Evolutionary conservation across 2,113 vertebrate genomes (phyloP).

Genomic region (Lagopus leucura): DNA sequence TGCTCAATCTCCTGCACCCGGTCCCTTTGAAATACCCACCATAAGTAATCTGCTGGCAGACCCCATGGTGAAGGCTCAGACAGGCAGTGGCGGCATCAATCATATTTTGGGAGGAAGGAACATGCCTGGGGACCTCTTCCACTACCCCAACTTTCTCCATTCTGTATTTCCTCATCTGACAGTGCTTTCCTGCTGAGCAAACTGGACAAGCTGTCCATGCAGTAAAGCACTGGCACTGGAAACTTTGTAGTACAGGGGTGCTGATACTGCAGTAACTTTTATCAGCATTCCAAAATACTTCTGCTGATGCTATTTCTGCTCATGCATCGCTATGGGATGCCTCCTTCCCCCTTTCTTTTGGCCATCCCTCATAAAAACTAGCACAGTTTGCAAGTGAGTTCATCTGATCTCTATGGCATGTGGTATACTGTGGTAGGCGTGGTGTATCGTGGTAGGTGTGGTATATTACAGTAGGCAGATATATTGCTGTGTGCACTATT

Average conservation of each 20-base stretch:
- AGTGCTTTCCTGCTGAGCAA: background rate
- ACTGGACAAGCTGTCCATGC: background rate
- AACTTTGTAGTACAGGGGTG: background rate
- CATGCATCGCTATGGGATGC: background rate
- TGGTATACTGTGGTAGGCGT: background rate
- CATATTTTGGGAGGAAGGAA: fast-evolving
- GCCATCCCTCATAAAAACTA: background rate
- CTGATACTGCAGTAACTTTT: background rate
- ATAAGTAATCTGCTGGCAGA: background rate
- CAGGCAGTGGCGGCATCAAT: background rate
- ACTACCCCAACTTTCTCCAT: background rate
- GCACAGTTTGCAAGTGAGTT: background rate
- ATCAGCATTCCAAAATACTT: background rate
- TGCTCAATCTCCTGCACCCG: background rate
- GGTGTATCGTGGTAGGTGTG: background rate
- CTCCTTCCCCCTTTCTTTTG: background rate
- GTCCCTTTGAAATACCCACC: background rate
- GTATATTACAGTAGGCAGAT: too few species aligned
- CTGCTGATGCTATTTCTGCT: background rate
- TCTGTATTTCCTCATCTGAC: background rate
- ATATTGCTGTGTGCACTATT: background rate
- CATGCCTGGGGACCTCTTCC: background rate
- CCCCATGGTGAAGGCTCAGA: background rate
- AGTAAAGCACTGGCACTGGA: background rate
- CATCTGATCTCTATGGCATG: background rate